Base-by-base conservation (phyloP, 1,140 invertebrate genomes). In the Diachasma alloeum region DNA sequence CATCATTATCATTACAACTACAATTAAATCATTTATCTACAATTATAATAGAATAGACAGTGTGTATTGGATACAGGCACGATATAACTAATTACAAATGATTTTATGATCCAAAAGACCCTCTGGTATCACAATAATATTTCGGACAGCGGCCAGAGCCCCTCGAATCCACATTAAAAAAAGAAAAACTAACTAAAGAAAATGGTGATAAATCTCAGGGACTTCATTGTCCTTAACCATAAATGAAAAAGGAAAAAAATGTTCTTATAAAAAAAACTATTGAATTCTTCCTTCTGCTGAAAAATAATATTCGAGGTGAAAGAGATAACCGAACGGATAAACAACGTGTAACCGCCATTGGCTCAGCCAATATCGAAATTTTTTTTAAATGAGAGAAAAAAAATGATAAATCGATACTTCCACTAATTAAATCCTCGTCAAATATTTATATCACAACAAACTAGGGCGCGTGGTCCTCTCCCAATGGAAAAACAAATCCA, bases 41-140 rank as follows among this genome's bases (percentile, higher is more conserved):
- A 85, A 82, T 82, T 83, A 84, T 82, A 17, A 84, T 83, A 83
- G 71, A 78, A 79, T 80, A 87, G 84, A 87, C 83, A 85, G 80
- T 82, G 80, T 80, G 81, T 86, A 85, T 85, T 85, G 84, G 81
- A 87, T 87, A 88, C 85, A 88, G 87, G 87, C 87, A 88, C 87
- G 79, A 87, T 88, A 87, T 85, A 85, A 85, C 85, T 85, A 85
- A 86, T 86, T 86, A 85, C 84, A 86, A 83, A 85, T 81, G 84
- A 85, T 77, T 76, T 53, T 31, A 82, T 83, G 81, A 87, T 84
- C 80, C 81, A 85, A 84, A 63, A 84, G 80, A 86, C 76, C 80
- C 67, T 78, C 73, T 81, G 82, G 81, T 88, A 88, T 88, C 86
- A 88, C 87, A 88, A 87, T 87, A 76, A 78, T 81, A 81, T 67